Percentiles rank a stretch among this genome's conserved stretches.
These are phyloP conservation scores for Phortica variegata DNA, from an alignment of 1,140 invertebrate species.

Conservation along the genomic window DNA sequence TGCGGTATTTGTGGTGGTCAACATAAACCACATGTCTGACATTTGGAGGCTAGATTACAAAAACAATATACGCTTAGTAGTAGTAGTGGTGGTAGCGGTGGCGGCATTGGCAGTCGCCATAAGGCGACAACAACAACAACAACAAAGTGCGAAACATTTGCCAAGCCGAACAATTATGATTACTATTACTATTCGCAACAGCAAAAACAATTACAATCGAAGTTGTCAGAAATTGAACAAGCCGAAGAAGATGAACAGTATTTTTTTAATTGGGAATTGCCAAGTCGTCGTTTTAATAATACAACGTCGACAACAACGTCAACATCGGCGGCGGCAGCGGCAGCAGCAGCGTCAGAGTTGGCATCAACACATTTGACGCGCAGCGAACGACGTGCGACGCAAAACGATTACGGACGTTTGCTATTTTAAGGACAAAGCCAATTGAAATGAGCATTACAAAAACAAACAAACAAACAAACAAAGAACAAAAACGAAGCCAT, in stretches of 20 bases:
- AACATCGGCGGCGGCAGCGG: constrained; percentile 31
- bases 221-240: too few species aligned
- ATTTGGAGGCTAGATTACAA: constrained; percentile 57
- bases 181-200: constrained; percentile 22
- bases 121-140: constrained; percentile 29
- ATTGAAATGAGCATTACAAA: constrained; percentile 2
- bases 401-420: constrained; percentile 47
- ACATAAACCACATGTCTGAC: constrained; percentile 68
- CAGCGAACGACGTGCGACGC: constrained; percentile 30
- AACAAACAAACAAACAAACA: not conserved
- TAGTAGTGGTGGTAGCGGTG: too few species aligned
- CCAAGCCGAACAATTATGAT: constrained; percentile 11
- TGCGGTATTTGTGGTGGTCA: constrained; percentile 81
- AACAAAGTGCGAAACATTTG: constrained; percentile 11
- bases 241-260: constrained; percentile 29
- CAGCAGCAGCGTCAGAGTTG: constrained; percentile 26
- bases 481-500: not conserved
- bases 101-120: constrained; percentile 47
- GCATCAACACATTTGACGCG: constrained; percentile 42
- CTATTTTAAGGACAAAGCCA: constrained; percentile 30
- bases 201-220: constrained; percentile 32
- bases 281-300: constrained; percentile 23
- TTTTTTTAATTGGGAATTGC: constrained; percentile 45
- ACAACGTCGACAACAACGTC: too few species aligned
- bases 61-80: too few species aligned